phyloP scores from a whole-genome alignment of 2,113 vertebrate genomes.

The Laterallus jamaicensis region DNA sequence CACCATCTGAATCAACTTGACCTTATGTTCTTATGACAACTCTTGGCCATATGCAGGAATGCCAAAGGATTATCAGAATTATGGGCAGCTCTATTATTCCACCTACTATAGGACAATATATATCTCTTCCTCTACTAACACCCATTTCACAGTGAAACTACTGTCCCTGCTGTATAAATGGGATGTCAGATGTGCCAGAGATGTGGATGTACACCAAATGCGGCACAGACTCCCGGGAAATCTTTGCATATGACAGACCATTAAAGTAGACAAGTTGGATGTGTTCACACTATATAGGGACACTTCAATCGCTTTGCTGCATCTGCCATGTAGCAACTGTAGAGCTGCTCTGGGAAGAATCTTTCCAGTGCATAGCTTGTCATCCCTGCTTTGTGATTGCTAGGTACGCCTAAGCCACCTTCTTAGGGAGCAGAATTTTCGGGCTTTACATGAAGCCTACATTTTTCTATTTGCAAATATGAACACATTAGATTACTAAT shows the following conservation, averaged over 20 bases:
- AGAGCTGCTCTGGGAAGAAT: neutral
- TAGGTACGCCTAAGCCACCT: neutral
- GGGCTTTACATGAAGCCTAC: neutral
- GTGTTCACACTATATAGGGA: neutral
- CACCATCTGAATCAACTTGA: neutral
- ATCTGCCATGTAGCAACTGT: neutral
- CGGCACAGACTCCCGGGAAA: neutral
- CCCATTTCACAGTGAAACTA: neutral
- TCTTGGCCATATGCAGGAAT: neutral
- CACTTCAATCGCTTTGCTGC: neutral
- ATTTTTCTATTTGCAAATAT: neutral
- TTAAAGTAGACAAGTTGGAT: neutral
- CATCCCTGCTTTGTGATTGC: neutral
- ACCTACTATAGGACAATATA: neutral
- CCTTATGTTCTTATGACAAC: neutral
- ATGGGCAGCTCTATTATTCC: neutral
- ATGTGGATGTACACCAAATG: neutral
- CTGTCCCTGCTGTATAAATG: neutral
- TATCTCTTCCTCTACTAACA: neutral
- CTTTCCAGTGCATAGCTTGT: neutral
- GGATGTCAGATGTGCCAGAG: neutral
- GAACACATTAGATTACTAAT: neutral
- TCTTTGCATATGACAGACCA: neutral
- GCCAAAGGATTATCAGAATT: neutral
- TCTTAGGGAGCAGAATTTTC: neutral